Percentiles rank a stretch among this genome's conserved stretches.
Conservation (phyloP, 2,888 invertebrate species). For the Ochropleura plecta region DNA sequence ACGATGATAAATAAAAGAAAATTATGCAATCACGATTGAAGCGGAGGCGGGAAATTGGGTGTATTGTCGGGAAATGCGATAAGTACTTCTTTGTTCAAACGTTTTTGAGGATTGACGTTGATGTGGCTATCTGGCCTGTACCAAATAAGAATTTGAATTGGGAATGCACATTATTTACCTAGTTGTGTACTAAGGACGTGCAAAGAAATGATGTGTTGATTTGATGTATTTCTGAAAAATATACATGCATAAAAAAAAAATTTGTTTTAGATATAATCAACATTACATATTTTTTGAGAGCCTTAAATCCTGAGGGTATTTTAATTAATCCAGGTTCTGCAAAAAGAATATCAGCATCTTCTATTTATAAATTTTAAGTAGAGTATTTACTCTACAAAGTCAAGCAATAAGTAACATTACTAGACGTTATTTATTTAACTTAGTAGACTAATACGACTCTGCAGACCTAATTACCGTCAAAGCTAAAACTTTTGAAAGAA, state of each 20-base stretch:
- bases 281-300: not conserved
- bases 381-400: not conserved
- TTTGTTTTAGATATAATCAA: no score
- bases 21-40: slow-evolving; percentile 72
- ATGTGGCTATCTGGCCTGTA: not conserved
- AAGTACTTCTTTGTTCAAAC: slow-evolving; percentile 35
- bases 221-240: not conserved
- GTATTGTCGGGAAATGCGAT: slow-evolving; percentile 63
- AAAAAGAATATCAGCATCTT: not conserved
- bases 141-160: not conserved
- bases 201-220: not conserved
- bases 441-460: not conserved
- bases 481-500: slow-evolving; percentile 9
- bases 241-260: no score
- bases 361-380: not conserved
- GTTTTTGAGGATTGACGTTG: slow-evolving; percentile 12
- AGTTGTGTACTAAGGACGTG: not conserved
- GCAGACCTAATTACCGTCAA: not conserved
- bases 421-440: slow-evolving; percentile 6
- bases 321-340: not conserved
- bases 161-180: no score
- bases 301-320: not conserved
- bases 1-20: slow-evolving; percentile 73
- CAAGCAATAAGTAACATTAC: not conserved
- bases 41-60: slow-evolving; percentile 63